A percentile compares a stretch with the other conserved stretches of the same genome.
phyloP scores from a whole-genome alignment of 2,797 vertebrate species.

The Sebastes goodei region DNA sequence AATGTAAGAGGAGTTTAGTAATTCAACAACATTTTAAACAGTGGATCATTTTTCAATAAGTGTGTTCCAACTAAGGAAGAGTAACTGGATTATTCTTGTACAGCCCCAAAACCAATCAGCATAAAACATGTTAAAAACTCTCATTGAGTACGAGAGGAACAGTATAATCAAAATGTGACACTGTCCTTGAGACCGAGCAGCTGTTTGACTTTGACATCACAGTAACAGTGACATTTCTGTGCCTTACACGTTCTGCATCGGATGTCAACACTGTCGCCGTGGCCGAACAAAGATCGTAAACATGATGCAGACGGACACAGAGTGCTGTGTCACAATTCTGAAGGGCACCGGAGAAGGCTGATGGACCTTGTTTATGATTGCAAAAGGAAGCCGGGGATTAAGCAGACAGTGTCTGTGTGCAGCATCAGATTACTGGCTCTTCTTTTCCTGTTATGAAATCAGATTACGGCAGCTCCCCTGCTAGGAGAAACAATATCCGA shows the following conservation, averaged over 20 bases:
- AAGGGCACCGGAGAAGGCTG: conserved; percentile 47
- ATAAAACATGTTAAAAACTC: background rate
- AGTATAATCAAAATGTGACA: background rate
- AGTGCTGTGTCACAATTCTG: conserved; percentile 52
- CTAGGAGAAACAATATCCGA: conserved; percentile 63
- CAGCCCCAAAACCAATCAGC: background rate
- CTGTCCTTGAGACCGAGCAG: background rate
- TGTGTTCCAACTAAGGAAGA: background rate
- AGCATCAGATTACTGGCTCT: conserved; percentile 76
- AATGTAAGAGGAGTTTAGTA: background rate
- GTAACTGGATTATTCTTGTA: background rate
- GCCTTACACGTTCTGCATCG: background rate
- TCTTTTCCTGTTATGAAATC: conserved; percentile 82
- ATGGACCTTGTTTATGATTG: conserved; percentile 59
- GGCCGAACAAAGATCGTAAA: conserved; percentile 6
- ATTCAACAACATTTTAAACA: background rate
- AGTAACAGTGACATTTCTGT: background rate
- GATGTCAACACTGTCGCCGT: background rate
- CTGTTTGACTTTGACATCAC: conserved; percentile 1
- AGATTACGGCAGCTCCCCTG: conserved; percentile 69
- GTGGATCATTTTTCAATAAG: background rate
- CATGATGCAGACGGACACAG: background rate
- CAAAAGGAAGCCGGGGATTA: conserved; percentile 73
- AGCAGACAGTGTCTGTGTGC: conserved; percentile 53
- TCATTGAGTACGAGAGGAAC: background rate